A percentile compares a stretch with the other conserved stretches of the same genome.
Conservation (phyloP, 2,113 vertebrate genomes). For the Cygnus buccinator region DNA sequence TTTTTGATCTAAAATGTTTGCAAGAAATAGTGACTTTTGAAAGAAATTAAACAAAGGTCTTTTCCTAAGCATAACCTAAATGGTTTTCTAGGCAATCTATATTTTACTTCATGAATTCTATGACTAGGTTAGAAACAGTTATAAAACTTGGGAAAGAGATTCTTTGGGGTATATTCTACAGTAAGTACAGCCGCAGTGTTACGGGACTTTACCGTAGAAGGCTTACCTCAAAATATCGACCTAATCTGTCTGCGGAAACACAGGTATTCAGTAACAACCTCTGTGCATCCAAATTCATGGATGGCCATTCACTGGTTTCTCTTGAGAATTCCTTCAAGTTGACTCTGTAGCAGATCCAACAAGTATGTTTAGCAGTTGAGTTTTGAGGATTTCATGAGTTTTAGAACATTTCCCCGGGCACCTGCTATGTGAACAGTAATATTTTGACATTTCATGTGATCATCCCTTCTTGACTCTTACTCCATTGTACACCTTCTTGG, state of each 20-base stretch:
- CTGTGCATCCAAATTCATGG: background rate
- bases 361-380: background rate
- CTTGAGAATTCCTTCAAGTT: background rate
- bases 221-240: background rate
- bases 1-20: background rate
- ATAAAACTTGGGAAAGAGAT: background rate
- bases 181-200: background rate
- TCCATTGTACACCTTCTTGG: background rate
- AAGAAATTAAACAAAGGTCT: background rate
- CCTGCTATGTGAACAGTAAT: background rate
- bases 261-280: background rate
- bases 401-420: background rate
- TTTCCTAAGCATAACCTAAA: background rate
- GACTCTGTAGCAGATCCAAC: background rate
- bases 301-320: background rate
- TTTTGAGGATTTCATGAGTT: background rate
- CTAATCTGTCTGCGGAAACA: background rate
- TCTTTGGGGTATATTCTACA: background rate
- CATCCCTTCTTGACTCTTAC: background rate
- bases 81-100: background rate
- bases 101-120: background rate
- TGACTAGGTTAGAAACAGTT: background rate
- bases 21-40: background rate
- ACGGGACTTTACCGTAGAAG: background rate
- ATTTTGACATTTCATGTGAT: background rate